These are phyloP conservation scores for Apodemia mormo DNA, from an alignment of 2,888 invertebrate species.

Conservation along the genomic window DNA sequence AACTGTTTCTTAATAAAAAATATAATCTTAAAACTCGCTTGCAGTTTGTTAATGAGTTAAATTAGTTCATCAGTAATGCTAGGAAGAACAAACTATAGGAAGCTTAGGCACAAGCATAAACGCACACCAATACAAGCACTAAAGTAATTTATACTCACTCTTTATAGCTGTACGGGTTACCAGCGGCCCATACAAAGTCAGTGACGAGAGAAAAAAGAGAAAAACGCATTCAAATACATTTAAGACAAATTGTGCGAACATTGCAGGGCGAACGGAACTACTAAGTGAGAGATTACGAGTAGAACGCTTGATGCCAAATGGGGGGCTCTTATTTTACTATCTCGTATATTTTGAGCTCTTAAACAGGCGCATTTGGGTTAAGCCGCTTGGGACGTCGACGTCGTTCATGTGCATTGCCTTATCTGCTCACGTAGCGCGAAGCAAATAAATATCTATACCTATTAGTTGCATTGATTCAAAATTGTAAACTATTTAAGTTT, in stretches of 20 bases:
- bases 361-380: constrained; percentile 70
- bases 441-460: constrained; percentile 39
- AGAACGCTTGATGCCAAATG: constrained; percentile 76
- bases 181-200: constrained; percentile 87
- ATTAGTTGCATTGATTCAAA: constrained; percentile 48
- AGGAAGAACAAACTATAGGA: constrained; percentile 71
- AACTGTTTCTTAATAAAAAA: constrained; percentile 50
- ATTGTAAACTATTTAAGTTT: constrained; percentile 42
- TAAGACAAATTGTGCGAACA: constrained; percentile 82
- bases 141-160: constrained; percentile 86
- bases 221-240: constrained; percentile 83
- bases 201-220: constrained; percentile 84
- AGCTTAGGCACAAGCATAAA: constrained; percentile 80
- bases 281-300: constrained; percentile 82
- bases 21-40: constrained; percentile 61
- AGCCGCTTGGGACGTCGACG: constrained; percentile 66
- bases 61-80: constrained; percentile 55
- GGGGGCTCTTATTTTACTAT: constrained; percentile 72
- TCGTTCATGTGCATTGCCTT: constrained; percentile 68
- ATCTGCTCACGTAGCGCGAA: constrained; percentile 56
- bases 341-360: constrained; percentile 75
- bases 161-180: constrained; percentile 85
- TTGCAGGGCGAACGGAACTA: constrained; percentile 82
- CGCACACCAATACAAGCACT: constrained; percentile 80
- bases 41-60: constrained; percentile 65